phyloP scores from a whole-genome alignment of 2,113 vertebrate species.

The Eretmochelys imbricata region DNA sequence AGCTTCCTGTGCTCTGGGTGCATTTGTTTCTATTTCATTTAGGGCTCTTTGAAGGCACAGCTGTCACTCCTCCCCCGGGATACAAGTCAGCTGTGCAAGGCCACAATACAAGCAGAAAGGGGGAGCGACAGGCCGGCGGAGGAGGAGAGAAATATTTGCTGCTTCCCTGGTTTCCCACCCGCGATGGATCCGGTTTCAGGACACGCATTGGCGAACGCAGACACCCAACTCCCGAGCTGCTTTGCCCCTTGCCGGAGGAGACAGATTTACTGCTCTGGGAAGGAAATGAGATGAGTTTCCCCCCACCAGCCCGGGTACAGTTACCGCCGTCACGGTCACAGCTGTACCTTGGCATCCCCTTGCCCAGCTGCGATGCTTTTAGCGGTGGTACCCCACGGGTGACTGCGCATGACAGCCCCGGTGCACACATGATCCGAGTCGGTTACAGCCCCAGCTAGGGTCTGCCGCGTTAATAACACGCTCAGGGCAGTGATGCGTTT shows the following conservation, averaged over 20 bases:
- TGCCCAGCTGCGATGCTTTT: not conserved
- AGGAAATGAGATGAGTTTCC: not conserved
- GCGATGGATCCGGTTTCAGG: not conserved
- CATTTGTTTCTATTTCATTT: not conserved
- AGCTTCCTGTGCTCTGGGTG: not conserved
- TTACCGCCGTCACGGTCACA: not conserved
- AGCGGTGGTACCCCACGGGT: not conserved
- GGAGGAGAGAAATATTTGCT: not conserved
- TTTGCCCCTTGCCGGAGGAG: not conserved
- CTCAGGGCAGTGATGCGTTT: not conserved
- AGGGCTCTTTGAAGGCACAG: not conserved
- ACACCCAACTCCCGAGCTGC: not conserved
- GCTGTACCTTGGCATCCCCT: not conserved
- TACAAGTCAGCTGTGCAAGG: not conserved
- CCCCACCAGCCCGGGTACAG: not conserved
- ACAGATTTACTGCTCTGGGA: not conserved
- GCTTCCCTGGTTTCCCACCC: not conserved
- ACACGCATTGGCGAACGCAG: not conserved
- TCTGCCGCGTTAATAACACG: not conserved
- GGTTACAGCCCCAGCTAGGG: not conserved
- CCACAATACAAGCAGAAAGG: not conserved
- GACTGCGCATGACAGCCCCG: not conserved
- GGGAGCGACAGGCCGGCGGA: not conserved
- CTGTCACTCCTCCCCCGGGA: not conserved
- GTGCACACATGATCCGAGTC: not conserved